Evolutionary conservation across 2,113 vertebrate species (phyloP).

Genomic region (Oxyura jamaicensis): DNA sequence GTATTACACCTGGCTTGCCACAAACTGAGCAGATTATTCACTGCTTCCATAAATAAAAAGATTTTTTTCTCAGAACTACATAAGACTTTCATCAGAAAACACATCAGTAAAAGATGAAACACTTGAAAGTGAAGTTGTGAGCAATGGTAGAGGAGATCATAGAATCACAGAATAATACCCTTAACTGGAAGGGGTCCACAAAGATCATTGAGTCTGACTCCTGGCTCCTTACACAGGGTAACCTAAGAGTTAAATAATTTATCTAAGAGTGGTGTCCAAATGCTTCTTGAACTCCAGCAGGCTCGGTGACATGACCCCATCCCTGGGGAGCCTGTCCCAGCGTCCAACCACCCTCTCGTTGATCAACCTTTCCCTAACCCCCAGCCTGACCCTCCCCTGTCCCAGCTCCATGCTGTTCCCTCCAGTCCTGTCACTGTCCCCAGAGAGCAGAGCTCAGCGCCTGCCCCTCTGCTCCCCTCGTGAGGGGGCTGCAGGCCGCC

Average conservation of each 20-base stretch:
- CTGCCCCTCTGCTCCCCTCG: background rate
- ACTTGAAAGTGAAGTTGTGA: background rate
- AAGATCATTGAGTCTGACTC: background rate
- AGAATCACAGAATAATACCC: background rate
- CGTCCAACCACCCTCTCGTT: background rate
- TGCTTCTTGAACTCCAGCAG: background rate
- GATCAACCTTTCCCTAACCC: background rate
- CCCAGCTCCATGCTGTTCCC: background rate
- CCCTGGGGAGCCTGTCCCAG: too few relatives aligned
- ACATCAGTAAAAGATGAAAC: background rate
- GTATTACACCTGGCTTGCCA: slow-evolving; percentile 34
- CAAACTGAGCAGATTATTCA: slow-evolving; percentile 36
- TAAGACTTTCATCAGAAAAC: slow-evolving; percentile 27
- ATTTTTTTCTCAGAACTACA: slow-evolving; percentile 31
- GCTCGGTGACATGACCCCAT: background rate
- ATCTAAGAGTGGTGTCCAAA: background rate
- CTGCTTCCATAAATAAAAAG: slow-evolving; percentile 53
- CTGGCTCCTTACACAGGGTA: background rate
- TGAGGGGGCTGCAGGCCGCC: background rate
- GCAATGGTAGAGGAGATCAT: background rate
- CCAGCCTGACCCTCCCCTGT: background rate
- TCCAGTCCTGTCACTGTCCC: background rate
- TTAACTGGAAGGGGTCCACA: background rate
- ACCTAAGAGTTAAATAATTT: background rate
- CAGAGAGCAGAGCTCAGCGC: background rate